A percentile compares a stretch with the other conserved stretches of the same genome.
These are phyloP conservation scores for Zaprionus vittiger DNA, from an alignment of 1,140 invertebrate genomes.

Conservation along the genomic window DNA sequence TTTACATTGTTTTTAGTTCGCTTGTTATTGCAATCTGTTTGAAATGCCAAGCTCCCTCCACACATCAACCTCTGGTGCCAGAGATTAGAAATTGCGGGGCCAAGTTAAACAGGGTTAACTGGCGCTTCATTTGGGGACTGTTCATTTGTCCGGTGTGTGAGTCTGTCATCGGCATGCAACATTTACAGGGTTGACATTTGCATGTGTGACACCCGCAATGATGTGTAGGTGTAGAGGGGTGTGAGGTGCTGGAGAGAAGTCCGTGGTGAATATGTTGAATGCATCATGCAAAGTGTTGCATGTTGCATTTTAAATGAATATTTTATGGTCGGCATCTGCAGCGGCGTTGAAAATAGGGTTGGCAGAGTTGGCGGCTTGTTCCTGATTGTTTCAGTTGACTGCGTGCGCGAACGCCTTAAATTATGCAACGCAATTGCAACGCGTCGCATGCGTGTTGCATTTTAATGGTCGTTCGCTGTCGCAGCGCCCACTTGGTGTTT, in stretches of 20 bases:
- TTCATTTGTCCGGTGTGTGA: constrained; percentile 26
- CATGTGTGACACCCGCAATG: constrained; percentile 43
- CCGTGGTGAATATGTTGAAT: constrained; percentile 32
- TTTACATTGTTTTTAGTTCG: constrained; percentile 35
- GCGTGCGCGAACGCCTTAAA: constrained; percentile 67
- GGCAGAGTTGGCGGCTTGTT: constrained; percentile 38
- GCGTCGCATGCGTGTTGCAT: constrained; percentile 71
- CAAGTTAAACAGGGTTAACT: neutral
- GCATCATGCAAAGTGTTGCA: constrained; percentile 78
- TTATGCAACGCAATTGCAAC: constrained; percentile 72
- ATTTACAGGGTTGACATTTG: constrained; percentile 34
- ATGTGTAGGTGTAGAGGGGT: constrained; percentile 40
- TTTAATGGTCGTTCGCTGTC: constrained; percentile 58
- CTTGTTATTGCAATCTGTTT: constrained; percentile 45
- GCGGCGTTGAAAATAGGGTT: constrained; percentile 31
- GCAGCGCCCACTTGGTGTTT: constrained; percentile 34
- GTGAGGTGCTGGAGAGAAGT: neutral
- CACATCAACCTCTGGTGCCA: neutral
- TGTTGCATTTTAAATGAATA: constrained; percentile 82
- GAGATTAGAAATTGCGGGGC: constrained; percentile 24
- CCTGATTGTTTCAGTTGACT: constrained; percentile 56
- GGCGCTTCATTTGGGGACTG: neutral
- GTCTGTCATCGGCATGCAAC: constrained; percentile 45
- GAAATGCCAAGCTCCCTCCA: constrained; percentile 25
- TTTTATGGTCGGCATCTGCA: constrained; percentile 68